These are phyloP conservation scores for Australoheros scitulus DNA, from an alignment of 2,113 vertebrate genomes.

Conservation along the genomic window DNA sequence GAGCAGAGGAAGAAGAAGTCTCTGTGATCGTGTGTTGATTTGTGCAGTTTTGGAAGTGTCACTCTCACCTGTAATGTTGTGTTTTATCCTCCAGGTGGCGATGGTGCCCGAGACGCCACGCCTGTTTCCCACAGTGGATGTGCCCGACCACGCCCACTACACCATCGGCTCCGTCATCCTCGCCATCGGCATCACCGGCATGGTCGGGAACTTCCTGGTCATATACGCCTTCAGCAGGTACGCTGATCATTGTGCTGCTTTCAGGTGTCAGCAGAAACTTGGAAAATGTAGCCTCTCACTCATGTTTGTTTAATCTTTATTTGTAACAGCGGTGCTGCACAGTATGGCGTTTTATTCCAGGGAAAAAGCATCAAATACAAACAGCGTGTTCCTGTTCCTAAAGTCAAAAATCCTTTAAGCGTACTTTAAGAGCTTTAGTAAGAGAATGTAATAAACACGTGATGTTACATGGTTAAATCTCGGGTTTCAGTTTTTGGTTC, in stretches of 20 bases:
- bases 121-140: constrained; percentile 86
- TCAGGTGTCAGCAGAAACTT: not conserved
- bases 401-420: not conserved
- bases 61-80: not conserved
- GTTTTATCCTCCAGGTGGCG: constrained; percentile 58
- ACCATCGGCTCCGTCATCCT: constrained; percentile 87
- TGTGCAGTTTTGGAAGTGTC: rapidly evolving
- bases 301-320: not conserved
- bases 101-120: constrained; percentile 40
- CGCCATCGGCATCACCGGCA: constrained; percentile 88
- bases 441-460: too few relatives aligned
- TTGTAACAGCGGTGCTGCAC: not conserved
- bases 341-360: too few relatives aligned
- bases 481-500: not conserved
- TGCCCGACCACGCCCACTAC: constrained; percentile 92
- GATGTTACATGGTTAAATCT: not conserved
- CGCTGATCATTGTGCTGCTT: not conserved
- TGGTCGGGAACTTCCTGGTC: constrained; percentile 90
- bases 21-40: not conserved
- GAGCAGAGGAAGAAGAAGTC: not conserved
- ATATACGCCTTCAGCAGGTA: constrained; percentile 95
- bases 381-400: too few relatives aligned
- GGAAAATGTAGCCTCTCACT: not conserved
- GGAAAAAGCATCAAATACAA: too few relatives aligned
- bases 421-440: too few relatives aligned